Base-by-base conservation (phyloP, 2,888 invertebrate genomes). In the Sminthurides aquaticus region DNA sequence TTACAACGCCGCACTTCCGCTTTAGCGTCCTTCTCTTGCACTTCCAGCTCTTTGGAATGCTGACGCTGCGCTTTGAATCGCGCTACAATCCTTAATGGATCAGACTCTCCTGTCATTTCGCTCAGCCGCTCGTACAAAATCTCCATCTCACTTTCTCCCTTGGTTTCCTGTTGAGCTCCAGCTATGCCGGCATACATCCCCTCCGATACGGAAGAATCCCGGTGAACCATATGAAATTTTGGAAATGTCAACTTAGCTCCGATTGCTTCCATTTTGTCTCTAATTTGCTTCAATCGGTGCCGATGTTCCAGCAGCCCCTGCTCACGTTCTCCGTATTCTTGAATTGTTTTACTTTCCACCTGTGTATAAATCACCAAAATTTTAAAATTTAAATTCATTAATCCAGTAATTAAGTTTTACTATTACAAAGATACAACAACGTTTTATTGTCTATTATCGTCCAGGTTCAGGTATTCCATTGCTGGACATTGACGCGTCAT, bases 181-280 rank as follows among this genome's bases (percentile, higher is more conserved):
- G 62, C 49, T 43, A 57, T 34, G 43, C 60, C 63, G 2, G 55
- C 11, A 43, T 68, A 72, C 0, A 71, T 34, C n/a, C 74, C 74
- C 2, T 73, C 72, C 0, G 72, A 64, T 8, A 72, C 57, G 0
- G 73, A 72, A 0, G 74, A 74, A 58, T 74, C 74, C 22, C 74
- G 64, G 62, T 74, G 74, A 18, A 71, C 68, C 57, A 74, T 71
- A 49, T 72, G 71, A 60, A 72, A 73, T 65, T 74, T 74, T 29
- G 74, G 74, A 28, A 69, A 74, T 20, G 66, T 68, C 26, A 74
- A 58, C 60, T 69, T 72, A 22, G 70, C 59, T 24, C 74, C 74
- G 43, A 74, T 73, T 26, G 66, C 59, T 34, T 74, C 74, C 73
- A 73, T 73, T 61, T 67, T 69, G 26, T 73, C 73, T n/a, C 72